Evolutionary conservation across 64 coral and sea anemone species (phyloP), one percentile per base, ranked within the genome.

Genomic region (Porites australiensis): DNA sequence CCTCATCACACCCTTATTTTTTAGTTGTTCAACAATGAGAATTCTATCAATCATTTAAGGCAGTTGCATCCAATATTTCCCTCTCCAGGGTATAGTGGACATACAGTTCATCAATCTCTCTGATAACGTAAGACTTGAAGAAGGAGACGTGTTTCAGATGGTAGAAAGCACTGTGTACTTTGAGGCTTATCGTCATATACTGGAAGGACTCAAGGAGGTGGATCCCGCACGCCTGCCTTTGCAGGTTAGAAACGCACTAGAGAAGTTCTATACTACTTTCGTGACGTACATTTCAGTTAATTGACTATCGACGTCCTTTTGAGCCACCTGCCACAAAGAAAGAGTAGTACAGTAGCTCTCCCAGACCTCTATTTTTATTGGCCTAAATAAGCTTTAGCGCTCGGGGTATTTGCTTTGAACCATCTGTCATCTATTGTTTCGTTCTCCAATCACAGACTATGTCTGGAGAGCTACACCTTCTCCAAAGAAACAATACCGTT

Each of bases 91-190:
- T 48, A 75, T 75, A 43, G 85, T 96, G 12, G 85, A 96, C n/a
- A 82, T 96, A 76, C 85, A 92, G 58, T 92, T 96, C 71, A 92
- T 87, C 16, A 21, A 64, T 16, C 13, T 69, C 4, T 81, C 77
- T 78, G 75, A 96, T 58, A 64, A 89, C 19, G 15, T 92, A n/a
- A 50, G 70, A 20, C 94, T 96, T 13, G 90, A 84, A 76, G 69
- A 88, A 13, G 78, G 61, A 91, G 88, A 90, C 16, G 68, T 52
- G 71, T 98, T 95, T 43, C 77, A 95, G 74, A 98, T 98, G 93
- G 96, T 98, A 18, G 96, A 98, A 59, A 98, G 93, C 73, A 95
- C 94, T 37, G 93, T 93, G 3, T 95, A 95, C 76, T 98, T 98
- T 93, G 96, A 98, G 84, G 93, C 96, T 7, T 98, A 93, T 90